Evolutionary conservation across 2,797 vertebrate genomes (phyloP).

Genomic region (Echiichthys vipera): DNA sequence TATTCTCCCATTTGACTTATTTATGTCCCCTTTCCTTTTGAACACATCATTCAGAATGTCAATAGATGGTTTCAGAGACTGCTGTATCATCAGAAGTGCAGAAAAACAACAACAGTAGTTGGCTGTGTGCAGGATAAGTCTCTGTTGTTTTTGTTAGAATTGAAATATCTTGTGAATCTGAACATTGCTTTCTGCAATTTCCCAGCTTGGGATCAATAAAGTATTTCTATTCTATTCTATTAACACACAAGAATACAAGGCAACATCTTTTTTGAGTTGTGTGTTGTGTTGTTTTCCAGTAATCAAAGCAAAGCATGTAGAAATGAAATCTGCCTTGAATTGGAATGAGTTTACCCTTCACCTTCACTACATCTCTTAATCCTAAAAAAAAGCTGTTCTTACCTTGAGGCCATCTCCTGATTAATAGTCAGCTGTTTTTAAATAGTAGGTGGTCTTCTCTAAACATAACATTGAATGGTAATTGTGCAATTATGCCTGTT

Average conservation of each 20-base stretch:
- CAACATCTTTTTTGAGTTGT: not conserved
- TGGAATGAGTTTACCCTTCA: not conserved
- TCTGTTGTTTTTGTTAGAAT: not conserved
- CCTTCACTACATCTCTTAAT: not conserved
- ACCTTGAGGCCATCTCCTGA: not conserved
- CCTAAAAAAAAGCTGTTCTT: not conserved
- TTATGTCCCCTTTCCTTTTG: not conserved
- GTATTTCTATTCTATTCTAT: no score
- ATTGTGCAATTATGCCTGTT: not conserved
- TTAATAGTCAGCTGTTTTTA: not conserved
- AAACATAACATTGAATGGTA: not conserved
- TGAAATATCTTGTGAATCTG: not conserved
- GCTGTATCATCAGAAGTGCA: not conserved
- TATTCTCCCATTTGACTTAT: not conserved
- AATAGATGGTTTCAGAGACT: not conserved
- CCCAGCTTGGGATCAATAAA: no score
- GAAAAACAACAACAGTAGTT: not conserved
- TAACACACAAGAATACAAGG: no score
- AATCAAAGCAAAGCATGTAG: not conserved
- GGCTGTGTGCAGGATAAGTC: not conserved
- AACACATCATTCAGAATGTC: not conserved
- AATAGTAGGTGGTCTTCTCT: not conserved
- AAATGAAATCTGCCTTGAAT: not conserved
- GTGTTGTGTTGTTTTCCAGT: not conserved
- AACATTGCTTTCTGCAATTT: not conserved